A percentile compares a stretch with the other conserved stretches of the same genome.
Evolutionary conservation across 35 echinoderm and acorn worm species (phyloP).

Genomic region (Ptychodera flava): DNA sequence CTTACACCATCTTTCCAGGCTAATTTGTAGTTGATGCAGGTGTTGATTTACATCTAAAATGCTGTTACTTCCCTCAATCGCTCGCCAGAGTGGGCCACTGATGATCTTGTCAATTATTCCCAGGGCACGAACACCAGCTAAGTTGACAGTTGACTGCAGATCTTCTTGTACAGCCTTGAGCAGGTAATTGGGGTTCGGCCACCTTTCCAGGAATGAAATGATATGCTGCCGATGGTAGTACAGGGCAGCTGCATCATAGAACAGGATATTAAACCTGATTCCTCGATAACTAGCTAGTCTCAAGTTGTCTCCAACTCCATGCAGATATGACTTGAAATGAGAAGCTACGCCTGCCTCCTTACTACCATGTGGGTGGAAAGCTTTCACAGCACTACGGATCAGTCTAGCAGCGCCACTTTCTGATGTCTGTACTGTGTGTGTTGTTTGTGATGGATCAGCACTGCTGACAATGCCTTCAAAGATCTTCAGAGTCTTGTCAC

Average conservation of each 20-base stretch:
- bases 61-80: slow-evolving; percentile 33
- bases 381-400: slow-evolving; percentile 48
- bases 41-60: slow-evolving; percentile 39
- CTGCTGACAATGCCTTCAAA: slow-evolving; percentile 34
- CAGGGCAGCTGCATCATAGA: slow-evolving; percentile 27
- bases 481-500: slow-evolving; percentile 39
- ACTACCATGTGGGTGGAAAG: slow-evolving; percentile 38
- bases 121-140: slow-evolving; percentile 18
- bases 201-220: slow-evolving; percentile 5
- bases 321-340: slow-evolving; percentile 9
- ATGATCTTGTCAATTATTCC: slow-evolving; percentile 55
- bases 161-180: slow-evolving; percentile 34
- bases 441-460: too few relatives aligned
- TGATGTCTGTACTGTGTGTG: too few relatives aligned
- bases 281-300: background rate
- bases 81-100: slow-evolving; percentile 49
- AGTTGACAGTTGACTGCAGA: slow-evolving; percentile 12
- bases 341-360: slow-evolving; percentile 43
- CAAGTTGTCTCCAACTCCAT: background rate
- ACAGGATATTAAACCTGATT: slow-evolving; percentile 18
- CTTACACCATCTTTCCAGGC: slow-evolving; percentile 28
- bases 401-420: slow-evolving; percentile 40
- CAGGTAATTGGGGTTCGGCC: slow-evolving; percentile 43
- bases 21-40: slow-evolving; percentile 32
- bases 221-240: slow-evolving; percentile 37